These are phyloP conservation scores for Lacerta viridis DNA, from an alignment of 2,797 vertebrate genomes.

Conservation along the genomic window DNA sequence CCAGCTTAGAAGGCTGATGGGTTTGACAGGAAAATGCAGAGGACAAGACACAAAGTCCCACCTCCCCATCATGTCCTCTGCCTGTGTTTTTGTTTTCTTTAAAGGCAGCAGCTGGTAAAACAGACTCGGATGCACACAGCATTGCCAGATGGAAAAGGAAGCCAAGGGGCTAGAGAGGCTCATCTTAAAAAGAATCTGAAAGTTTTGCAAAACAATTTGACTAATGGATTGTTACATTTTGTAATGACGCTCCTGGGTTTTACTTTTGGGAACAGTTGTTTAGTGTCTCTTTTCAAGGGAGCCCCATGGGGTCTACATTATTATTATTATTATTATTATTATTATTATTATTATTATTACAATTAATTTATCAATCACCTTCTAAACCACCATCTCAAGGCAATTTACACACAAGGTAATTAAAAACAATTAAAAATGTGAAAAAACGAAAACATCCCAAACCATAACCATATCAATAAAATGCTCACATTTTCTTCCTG, in stretches of 20 bases:
- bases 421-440: no score
- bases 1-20: not conserved
- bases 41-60: not conserved
- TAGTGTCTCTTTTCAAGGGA: no score
- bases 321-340: no score
- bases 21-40: not conserved
- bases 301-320: no score
- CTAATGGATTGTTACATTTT: no score
- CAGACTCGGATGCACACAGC: not conserved
- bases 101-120: not conserved
- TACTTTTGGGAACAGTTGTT: no score
- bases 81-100: not conserved
- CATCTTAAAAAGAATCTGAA: not conserved
- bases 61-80: not conserved
- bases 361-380: no score
- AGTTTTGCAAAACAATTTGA: not conserved
- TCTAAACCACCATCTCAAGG: no score
- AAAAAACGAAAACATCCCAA: no score
- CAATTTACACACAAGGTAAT: no score
- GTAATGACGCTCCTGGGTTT: no score
- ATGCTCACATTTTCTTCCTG: not conserved
- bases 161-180: not conserved
- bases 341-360: no score
- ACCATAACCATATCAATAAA: not conserved
- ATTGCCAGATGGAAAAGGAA: not conserved